Percentiles rank a stretch among this genome's conserved stretches.
Evolutionary conservation across 1,140 invertebrate genomes (phyloP).

Genomic region (Bicyclus anynana): DNA sequence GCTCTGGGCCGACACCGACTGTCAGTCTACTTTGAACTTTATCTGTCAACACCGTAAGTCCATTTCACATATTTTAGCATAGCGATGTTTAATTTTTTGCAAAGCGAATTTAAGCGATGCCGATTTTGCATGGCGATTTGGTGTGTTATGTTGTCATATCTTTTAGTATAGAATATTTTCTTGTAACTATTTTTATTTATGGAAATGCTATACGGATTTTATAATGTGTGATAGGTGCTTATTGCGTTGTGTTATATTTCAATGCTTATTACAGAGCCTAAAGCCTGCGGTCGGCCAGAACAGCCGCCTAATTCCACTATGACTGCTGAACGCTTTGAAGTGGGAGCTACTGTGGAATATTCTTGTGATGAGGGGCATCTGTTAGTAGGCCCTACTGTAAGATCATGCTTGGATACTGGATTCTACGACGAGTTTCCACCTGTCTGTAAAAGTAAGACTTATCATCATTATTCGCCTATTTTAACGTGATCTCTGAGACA

Average conservation of each 20-base stretch:
- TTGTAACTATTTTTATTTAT: no score
- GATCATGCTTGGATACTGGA: conserved; percentile 93
- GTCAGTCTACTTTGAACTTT: conserved; percentile 90
- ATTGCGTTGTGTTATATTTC: no score
- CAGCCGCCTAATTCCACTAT: conserved; percentile 96
- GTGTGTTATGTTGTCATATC: no score
- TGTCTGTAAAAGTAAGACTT: conserved; percentile 91
- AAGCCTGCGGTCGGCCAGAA: conserved; percentile 92
- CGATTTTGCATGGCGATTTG: conserved; percentile 11
- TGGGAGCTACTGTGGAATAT: conserved; percentile 92
- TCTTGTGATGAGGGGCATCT: conserved; percentile 91
- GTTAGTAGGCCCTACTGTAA: conserved; percentile 88
- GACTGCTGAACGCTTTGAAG: conserved; percentile 84
- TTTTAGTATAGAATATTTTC: no score
- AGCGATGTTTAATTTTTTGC: no score
- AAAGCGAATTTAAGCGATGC: conserved; percentile 22
- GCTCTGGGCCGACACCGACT: conserved; percentile 96
- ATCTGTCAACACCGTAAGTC: conserved; percentile 96
- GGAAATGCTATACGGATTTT: no score
- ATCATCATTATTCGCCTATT: neutral
- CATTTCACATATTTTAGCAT: conserved; percentile 24
- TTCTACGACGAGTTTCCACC: conserved; percentile 97
- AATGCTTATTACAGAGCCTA: conserved; percentile 84
- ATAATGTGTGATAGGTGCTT: no score
- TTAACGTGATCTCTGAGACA: no score